phyloP scores from a whole-genome alignment of 2,888 invertebrate genomes.

The Melanotus villosus region DNA sequence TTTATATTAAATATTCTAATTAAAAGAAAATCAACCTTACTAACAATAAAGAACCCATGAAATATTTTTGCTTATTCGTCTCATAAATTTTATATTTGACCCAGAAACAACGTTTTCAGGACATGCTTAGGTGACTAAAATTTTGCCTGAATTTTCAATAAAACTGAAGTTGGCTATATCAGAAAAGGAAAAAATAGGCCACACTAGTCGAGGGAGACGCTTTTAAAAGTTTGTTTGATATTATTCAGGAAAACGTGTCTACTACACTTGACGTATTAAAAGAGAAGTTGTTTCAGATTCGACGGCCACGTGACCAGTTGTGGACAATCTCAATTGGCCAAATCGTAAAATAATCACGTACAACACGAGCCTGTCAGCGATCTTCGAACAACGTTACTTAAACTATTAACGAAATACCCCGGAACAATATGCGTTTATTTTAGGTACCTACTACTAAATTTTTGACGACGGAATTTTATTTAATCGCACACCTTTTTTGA shows the following conservation, averaged over 20 bases:
- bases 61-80: too few relatives aligned
- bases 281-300: constrained; percentile 37
- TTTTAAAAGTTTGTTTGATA: constrained; percentile 29
- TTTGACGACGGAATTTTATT: too few relatives aligned
- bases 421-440: background rate
- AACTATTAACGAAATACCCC: constrained; percentile 36
- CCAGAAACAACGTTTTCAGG: too few relatives aligned
- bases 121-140: too few relatives aligned
- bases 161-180: background rate
- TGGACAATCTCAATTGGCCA: constrained; percentile 52
- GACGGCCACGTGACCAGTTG: constrained; percentile 49
- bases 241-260: constrained; percentile 32
- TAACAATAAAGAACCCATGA: too few relatives aligned
- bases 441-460: background rate
- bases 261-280: constrained; percentile 6
- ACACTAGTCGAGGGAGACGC: too few relatives aligned
- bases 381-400: constrained; percentile 47
- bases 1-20: too few relatives aligned
- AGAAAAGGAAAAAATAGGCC: background rate
- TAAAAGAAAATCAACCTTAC: too few relatives aligned
- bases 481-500: too few relatives aligned
- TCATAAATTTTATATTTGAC: too few relatives aligned
- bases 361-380: constrained; percentile 48
- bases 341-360: constrained; percentile 52
- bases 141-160: too few relatives aligned